Evolutionary conservation across 2,888 invertebrate species (phyloP), one percentile per base, ranked within the genome.

Genomic region (Choristoneura rosaceana): DNA sequence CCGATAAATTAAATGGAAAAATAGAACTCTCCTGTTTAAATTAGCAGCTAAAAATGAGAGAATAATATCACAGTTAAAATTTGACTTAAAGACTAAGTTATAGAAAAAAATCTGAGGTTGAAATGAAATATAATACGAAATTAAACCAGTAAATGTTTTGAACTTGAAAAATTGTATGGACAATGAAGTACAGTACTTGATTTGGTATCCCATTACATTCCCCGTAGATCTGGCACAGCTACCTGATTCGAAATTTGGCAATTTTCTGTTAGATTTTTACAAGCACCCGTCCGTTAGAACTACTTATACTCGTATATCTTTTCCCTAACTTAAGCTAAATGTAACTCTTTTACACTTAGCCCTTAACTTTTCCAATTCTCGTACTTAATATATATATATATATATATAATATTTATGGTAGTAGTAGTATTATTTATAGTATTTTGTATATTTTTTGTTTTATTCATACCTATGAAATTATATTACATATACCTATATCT

Each of bases 231-330:
- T 52, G 38, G 38, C 5, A 38, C 38, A 52, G 7, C 3, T 52
- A 52, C n/a, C 50, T 50, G 8, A n/a, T 47, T 47, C n/a, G 17
- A 17, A 5, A 52, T 9, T 15, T 15, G 17, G 7, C 38, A n/a
- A 38, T n/a, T 34, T n/a, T 0, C 25, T n/a, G 33, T 34, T 25
- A 33, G 12, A 33, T 34, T 34, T 59, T 38, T 33, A 38, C 34
- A 17, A 15, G 38, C 8, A 59, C 55, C 55, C 55, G 55, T 55
- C 55, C 55, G 55, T 4, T 55, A 55, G 55, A 25, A 55, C 55
- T 55, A 55, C 2, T 25, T n/a, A n/a, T n/a, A n/a, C n/a, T n/a
- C n/a, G n/a, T n/a, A n/a, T n/a, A 12, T 25, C 25, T 55, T 12
- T 4, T 25, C 12, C 17, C 17, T 55, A 12, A 25, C 15, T 25